phyloP scores from a whole-genome alignment of 2,797 vertebrate genomes.

The Phrynocephalus vlangalii region DNA sequence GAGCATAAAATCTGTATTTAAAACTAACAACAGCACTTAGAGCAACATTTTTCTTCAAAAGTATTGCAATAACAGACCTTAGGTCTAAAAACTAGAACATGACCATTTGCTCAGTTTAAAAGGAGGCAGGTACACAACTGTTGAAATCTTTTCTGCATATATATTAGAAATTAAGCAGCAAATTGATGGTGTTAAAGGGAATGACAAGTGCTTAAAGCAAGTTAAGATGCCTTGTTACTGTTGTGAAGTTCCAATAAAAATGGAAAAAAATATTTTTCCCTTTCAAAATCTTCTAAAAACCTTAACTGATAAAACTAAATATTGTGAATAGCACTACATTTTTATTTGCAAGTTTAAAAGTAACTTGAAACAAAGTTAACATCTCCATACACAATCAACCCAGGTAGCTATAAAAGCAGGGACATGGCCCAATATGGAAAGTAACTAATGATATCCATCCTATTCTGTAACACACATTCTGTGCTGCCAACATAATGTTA shows the following conservation, averaged over 20 bases:
- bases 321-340: constrained; percentile 82
- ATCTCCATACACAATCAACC: constrained; percentile 56
- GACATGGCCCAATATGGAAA: constrained; percentile 65
- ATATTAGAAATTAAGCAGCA: constrained; percentile 73
- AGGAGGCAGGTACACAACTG: constrained; percentile 83
- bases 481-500: constrained; percentile 69
- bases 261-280: constrained; percentile 65
- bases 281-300: constrained; percentile 63
- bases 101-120: constrained; percentile 89
- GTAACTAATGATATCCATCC: constrained; percentile 53
- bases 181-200: constrained; percentile 68
- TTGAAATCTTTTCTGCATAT: constrained; percentile 81
- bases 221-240: constrained; percentile 73
- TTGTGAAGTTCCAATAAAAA: constrained; percentile 80
- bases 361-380: constrained; percentile 80
- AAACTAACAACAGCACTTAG: constrained; percentile 96
- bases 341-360: constrained; percentile 70
- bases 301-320: constrained; percentile 79
- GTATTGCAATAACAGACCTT: constrained; percentile 95
- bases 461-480: constrained; percentile 63
- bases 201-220: constrained; percentile 76
- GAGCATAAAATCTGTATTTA: constrained; percentile 94
- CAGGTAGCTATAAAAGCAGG: constrained; percentile 74
- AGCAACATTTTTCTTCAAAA: constrained; percentile 93
- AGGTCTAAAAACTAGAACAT: constrained; percentile 92